Percentiles rank a stretch among this genome's conserved stretches.
Evolutionary conservation across 1,140 invertebrate species (phyloP).

Genomic region (Drosophila nebulosa): DNA sequence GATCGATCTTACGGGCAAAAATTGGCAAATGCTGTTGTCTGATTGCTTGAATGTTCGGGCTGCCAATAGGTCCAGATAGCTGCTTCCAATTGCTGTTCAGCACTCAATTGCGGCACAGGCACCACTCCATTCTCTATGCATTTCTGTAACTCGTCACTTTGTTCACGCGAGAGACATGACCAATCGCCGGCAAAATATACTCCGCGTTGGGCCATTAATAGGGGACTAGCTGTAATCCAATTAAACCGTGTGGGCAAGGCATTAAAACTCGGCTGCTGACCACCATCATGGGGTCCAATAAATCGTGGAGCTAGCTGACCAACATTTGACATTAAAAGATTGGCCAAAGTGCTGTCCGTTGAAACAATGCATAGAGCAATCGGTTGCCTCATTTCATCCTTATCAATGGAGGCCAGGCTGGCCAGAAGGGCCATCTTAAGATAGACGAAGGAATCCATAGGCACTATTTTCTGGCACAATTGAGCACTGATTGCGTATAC

Average conservation of each 20-base stretch:
- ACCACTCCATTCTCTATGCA: constrained; percentile 61
- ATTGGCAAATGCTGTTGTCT: constrained; percentile 39
- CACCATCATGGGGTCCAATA: constrained; percentile 54
- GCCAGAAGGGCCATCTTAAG: constrained; percentile 66
- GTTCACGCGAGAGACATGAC: constrained; percentile 50
- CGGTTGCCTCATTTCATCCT: constrained; percentile 49
- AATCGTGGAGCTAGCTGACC: constrained; percentile 65
- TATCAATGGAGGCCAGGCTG: constrained; percentile 60
- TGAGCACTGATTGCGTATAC: constrained; percentile 66
- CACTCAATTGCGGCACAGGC: constrained; percentile 23
- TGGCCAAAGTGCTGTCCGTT: constrained; percentile 41
- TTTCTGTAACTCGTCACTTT: constrained; percentile 39
- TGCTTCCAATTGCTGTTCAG: constrained; percentile 43
- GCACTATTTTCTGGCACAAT: constrained; percentile 56
- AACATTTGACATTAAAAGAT: constrained; percentile 46
- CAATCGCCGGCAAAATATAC: constrained; percentile 72
- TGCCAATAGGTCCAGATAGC: constrained; percentile 73
- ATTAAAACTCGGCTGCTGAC: constrained; percentile 10
- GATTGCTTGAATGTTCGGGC: constrained; percentile 47
- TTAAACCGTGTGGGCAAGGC: constrained; percentile 35
- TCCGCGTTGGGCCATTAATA: constrained; percentile 66
- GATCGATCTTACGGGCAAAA: constrained; percentile 48
- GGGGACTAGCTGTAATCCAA: constrained; percentile 58
- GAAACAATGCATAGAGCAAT: constrained; percentile 63
- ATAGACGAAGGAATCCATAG: constrained; percentile 70